A percentile compares a stretch with the other conserved stretches of the same genome.
Conservation (phyloP, 2,797 vertebrate species). For the Rhodeus uyekii region DNA sequence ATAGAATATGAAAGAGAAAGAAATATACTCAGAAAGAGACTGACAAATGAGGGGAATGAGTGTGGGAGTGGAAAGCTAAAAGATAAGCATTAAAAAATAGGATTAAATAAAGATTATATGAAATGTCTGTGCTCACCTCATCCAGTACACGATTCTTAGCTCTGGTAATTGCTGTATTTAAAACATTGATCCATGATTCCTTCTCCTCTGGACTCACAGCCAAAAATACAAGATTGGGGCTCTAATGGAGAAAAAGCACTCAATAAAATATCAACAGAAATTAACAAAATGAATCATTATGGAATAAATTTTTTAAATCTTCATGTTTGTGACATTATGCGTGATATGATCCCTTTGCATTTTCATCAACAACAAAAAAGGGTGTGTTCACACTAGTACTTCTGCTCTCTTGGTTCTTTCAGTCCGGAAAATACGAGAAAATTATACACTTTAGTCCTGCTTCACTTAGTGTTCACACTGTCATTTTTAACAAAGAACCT, state of each 20-base stretch:
- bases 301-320: too few relatives aligned
- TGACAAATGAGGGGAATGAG: slow-evolving; percentile 20
- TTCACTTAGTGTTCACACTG: too few relatives aligned
- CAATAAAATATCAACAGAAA: not conserved
- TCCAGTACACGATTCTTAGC: slow-evolving; percentile 92
- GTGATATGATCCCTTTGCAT: too few relatives aligned
- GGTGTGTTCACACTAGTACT: too few relatives aligned
- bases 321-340: too few relatives aligned
- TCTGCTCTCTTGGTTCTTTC: too few relatives aligned
- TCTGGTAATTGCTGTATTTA: slow-evolving; percentile 86
- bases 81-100: slow-evolving; percentile 7
- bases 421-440: too few relatives aligned
- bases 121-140: slow-evolving; percentile 48
- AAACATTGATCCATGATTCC: slow-evolving; percentile 90
- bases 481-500: too few relatives aligned
- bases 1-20: not conserved
- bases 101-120: slow-evolving; percentile 1
- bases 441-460: too few relatives aligned
- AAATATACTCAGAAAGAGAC: slow-evolving; percentile 34
- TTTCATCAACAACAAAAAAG: too few relatives aligned
- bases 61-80: not conserved
- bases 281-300: not conserved
- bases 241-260: slow-evolving; percentile 69
- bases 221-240: slow-evolving; percentile 91
- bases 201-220: slow-evolving; percentile 97